Percentiles rank a stretch among this genome's conserved stretches.
These are phyloP conservation scores for Erpobdella octoculata DNA, from an alignment of 2,888 invertebrate genomes.

Conservation along the genomic window DNA sequence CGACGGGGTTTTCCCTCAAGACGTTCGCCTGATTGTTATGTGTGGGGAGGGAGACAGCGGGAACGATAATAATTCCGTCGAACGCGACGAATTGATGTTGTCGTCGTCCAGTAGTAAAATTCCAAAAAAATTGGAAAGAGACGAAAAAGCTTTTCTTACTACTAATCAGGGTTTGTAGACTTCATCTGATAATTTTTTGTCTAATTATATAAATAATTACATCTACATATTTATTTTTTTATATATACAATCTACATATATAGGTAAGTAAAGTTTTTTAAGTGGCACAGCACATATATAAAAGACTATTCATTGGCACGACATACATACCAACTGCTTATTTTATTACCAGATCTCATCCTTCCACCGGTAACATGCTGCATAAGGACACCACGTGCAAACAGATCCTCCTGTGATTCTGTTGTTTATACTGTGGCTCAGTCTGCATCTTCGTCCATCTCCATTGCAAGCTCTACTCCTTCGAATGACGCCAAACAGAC, in stretches of 20 bases:
- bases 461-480: not conserved
- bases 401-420: not conserved
- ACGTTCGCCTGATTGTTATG: conserved; percentile 24
- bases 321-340: no score
- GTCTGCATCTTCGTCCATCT: not conserved
- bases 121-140: no score
- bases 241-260: not conserved
- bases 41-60: conserved; percentile 4
- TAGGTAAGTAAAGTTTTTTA: not conserved
- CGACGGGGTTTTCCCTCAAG: conserved; percentile 9
- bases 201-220: not conserved
- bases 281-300: no score
- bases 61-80: not conserved
- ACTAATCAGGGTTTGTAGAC: not conserved
- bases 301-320: no score
- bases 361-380: conserved; percentile 18
- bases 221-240: not conserved
- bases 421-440: not conserved
- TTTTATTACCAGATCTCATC: no score
- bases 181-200: not conserved
- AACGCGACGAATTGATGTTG: not conserved
- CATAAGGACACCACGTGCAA: not conserved
- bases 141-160: not conserved
- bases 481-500: not conserved
- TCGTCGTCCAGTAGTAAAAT: no score